Percentiles rank a stretch among this genome's conserved stretches.
phyloP scores from a whole-genome alignment of 2,888 invertebrate genomes.

The Rhingia campestris region DNA sequence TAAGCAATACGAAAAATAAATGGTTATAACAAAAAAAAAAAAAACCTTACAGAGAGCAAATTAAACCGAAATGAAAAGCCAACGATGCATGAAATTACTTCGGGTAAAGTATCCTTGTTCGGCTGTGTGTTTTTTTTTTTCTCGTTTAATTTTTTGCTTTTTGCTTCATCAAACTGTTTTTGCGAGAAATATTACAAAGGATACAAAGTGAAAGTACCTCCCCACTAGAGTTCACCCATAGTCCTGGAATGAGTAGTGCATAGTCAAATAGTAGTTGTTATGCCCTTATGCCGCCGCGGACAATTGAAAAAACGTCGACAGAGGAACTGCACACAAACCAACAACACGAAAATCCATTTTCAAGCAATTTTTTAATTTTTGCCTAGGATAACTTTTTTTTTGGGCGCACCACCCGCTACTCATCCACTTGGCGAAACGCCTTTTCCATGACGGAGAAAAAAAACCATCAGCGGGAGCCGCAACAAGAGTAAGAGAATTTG shows the following conservation, averaged over 20 bases:
- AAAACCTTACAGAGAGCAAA: slow-evolving; percentile 77
- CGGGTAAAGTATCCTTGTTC: slow-evolving; percentile 57
- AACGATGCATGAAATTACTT: slow-evolving; percentile 81
- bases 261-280: slow-evolving; percentile 30
- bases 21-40: neutral
- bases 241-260: slow-evolving; percentile 22
- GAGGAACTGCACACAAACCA: slow-evolving; percentile 3
- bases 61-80: slow-evolving; percentile 81
- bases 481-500: slow-evolving; percentile 13
- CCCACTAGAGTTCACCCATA: slow-evolving; percentile 30
- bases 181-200: slow-evolving; percentile 46
- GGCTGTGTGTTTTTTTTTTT: slow-evolving; percentile 8
- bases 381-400: slow-evolving; percentile 39
- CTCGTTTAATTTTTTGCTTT: slow-evolving; percentile 16
- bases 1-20: slow-evolving; percentile 42
- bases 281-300: slow-evolving; percentile 58
- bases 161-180: slow-evolving; percentile 40
- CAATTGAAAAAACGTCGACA: slow-evolving; percentile 50
- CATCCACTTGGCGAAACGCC: slow-evolving; percentile 13
- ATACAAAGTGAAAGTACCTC: slow-evolving; percentile 47
- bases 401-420: neutral
- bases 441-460: slow-evolving; percentile 24
- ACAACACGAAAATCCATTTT: slow-evolving; percentile 43
- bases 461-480: slow-evolving; percentile 24
- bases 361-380: slow-evolving; percentile 60